Base-by-base conservation (phyloP, 2,888 invertebrate species). In the Brachyptera risi region DNA sequence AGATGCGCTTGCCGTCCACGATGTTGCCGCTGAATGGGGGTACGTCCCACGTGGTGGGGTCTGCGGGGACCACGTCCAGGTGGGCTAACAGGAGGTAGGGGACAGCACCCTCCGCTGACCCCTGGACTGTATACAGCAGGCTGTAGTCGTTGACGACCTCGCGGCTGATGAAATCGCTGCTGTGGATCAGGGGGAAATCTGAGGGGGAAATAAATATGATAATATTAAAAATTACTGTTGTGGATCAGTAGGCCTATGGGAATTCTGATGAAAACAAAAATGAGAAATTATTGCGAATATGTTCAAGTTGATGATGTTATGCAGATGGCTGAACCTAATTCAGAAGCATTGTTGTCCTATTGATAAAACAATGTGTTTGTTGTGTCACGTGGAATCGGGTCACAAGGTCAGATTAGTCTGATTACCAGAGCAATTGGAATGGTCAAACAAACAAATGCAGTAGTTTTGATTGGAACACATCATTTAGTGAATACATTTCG, bases 31-130 rank as follows among this genome's bases (percentile, higher is more conserved):
- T 70, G 67, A 79, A 80, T 7, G 79, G 79, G n/a, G 72, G 72
- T 21, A 70, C 69, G 58, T 69, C 69, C 72, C 73, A 72, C 13
- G 67, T 65, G 7, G 65, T 67, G n/a, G 63, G 64, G 38, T 69
- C 63, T 44, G 66, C 74, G 26, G 80, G 79, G 1, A 80, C 80
- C n/a, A 80, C 80, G 69, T 80, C 80, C 57, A 80, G 66, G 67
- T 80, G 80, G 35, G 76, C 74, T 65, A 75, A 72, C 58, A 80
- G 69, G 62, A 80, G 63, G 69, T 77, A 79, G 1, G 79, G 78
- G 40, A 70, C 71, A 27, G 76, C 69, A 0, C 17, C 27, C 19
- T 49, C 9, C 17, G 59, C 63, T 38, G 67, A 68, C 35, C 78
- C 79, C 63, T 70, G 64, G 26, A 79, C 68, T 4, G 71, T 71